Evolutionary conservation across 2,113 vertebrate genomes (phyloP), one percentile per base, ranked within the genome.

Genomic region (Capreolus pygargus): DNA sequence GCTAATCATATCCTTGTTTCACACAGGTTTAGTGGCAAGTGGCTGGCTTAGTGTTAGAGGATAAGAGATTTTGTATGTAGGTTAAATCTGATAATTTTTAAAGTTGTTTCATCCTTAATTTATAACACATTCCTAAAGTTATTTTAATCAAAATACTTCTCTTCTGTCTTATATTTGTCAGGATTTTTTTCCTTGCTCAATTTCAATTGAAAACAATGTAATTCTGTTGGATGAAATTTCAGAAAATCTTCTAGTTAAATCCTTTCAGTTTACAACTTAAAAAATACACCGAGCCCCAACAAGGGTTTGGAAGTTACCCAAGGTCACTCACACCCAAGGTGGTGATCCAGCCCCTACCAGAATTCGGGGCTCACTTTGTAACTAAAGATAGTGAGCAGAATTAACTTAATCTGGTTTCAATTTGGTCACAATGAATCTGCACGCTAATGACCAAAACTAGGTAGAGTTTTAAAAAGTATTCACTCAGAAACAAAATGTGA

Each of bases 81-180:
- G 5, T 96, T 88, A 93, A 89, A 86, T 89, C 25, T 61, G 39
- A 36, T 81, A 54, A 64, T 84, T 89, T 97, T 84, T 60, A 17
- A 92, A 92, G 43, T 54, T 76, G 23, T 58, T 96, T 67, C 7
- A 8, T 60, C 84, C 76, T 97, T 89, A 81, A 81, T 60, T 76
- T 57, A 57, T 39, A 86, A 88, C 23, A 55, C 16, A 58, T 54
- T 95, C n/a, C 94, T 91, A 94, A 88, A 23, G 43, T 25, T 60
- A 94, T 52, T 96, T 86, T 91, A 86, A 91, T 92, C 33, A 50
- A 84, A 88, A 64, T 89, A 64, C 52, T 92, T 95, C 85, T 86
- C 33, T 84, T 78, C 61, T 84, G 76, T 28, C 89, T 95, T 91
- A 57, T 55, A 79, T 70, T 79, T 94, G 78, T 81, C 30, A 95